Conservation (phyloP, 2,888 invertebrate species). For the Drosophila ustulata region DNA sequence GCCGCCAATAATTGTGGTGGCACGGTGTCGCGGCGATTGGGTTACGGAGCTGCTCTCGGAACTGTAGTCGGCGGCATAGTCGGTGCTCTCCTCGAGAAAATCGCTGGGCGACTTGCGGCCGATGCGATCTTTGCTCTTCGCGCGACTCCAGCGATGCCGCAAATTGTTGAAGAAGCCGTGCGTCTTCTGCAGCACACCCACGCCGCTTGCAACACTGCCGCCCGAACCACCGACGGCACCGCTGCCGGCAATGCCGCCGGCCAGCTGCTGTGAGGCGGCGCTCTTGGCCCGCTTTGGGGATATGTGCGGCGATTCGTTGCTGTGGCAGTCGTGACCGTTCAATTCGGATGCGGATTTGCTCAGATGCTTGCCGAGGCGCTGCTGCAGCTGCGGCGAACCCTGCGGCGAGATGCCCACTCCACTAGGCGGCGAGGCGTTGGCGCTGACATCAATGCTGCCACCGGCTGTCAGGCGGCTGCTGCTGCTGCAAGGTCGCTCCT, state of each 20-base stretch:
- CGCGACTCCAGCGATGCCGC: constrained; percentile 92
- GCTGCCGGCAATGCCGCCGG: constrained; percentile 14
- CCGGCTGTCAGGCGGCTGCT: constrained; percentile 52
- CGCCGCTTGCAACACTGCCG: constrained; percentile 84
- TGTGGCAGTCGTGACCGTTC: constrained; percentile 87
- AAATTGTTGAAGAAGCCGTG: constrained; percentile 93
- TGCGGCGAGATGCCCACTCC: constrained; percentile 71
- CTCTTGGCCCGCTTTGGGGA: constrained; percentile 86
- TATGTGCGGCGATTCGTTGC: constrained; percentile 86
- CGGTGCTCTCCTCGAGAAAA: constrained; percentile 88
- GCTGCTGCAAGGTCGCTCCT: constrained; percentile 65
- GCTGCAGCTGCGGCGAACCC: constrained; percentile 78
- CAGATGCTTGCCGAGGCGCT: constrained; percentile 87
- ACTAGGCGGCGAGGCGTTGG: constrained; percentile 59
- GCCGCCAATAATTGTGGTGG: constrained; percentile 86
- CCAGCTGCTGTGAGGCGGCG: constrained; percentile 86
- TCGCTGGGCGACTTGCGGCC: constrained; percentile 87
- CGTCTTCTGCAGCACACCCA: constrained; percentile 90
- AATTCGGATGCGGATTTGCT: constrained; percentile 94
- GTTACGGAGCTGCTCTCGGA: constrained; percentile 90
- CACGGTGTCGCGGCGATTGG: constrained; percentile 91
- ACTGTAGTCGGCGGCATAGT: constrained; percentile 92
- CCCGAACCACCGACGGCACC: background rate
- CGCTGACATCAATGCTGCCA: constrained; percentile 52
- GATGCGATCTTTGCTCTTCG: constrained; percentile 89